Base-by-base conservation (phyloP, 2,888 invertebrate genomes). In the Pyrgus malvae region DNA sequence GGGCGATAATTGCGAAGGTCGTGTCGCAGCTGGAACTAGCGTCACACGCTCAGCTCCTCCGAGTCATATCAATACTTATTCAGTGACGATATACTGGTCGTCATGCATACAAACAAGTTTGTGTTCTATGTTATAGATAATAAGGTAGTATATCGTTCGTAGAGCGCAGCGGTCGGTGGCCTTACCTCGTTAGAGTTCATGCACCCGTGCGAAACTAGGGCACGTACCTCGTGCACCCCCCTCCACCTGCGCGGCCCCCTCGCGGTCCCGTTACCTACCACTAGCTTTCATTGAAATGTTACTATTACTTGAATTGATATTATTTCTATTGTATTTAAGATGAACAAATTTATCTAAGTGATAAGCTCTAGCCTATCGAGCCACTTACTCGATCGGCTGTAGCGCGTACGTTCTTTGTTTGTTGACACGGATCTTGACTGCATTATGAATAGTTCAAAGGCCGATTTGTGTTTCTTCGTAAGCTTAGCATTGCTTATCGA, bases 111-210 rank as follows among this genome's bases (percentile, higher is more conserved):
- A 74, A 58, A 60, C 68, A 48, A 81, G 73, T 73, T 61, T 62
- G 55, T 55, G 62, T 66, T 73, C 54, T 80, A 75, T 61, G 37
- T n/a, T 53, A 29, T 57, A 49, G 55, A 50, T 41, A 57, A 71
- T 81, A 88, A 76, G 72, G 80, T 70, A 61, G 68, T 77, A 62
- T 80, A 80, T 74, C 62, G 76, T 68, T 67, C 76, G 78, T 64
- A 62, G 59, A 64, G 58, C 60, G 66, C 67, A 58, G 69, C 88
- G 89, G 89, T 87, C 89, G 88, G 89, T 87, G 91, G 91, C 91
- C 91, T 90, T 87, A 90, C 91, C 91, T 90, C 90, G 83, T 86
- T 91, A 76, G 86, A 87, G 91, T 89, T 88, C 90, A 86, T 90
- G 78, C 85, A 90, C 91, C 90, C 89, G 86, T 78, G 84, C 79